Percentiles rank a stretch among this genome's conserved stretches.
These are phyloP conservation scores for Caenorhabditis doughertyi DNA, from an alignment of 2,888 invertebrate species.

Conservation along the genomic window DNA sequence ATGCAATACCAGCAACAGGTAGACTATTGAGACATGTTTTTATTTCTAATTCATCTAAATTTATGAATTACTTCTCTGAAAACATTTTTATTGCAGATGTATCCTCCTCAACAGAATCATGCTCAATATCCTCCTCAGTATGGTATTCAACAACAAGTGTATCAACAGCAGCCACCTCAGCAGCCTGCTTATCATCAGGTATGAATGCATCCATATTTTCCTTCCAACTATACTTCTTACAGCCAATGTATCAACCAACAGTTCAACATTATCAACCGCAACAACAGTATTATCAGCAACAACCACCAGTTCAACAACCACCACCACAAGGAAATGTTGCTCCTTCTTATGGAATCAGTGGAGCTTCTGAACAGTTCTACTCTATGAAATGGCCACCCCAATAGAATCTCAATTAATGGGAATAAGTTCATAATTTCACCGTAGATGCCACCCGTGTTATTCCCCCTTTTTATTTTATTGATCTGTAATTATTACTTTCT, in stretches of 20 bases:
- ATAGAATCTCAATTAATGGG: too few relatives aligned
- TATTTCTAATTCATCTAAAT: too few relatives aligned
- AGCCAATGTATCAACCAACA: background rate
- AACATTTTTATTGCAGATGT: background rate
- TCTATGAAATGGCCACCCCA: constrained; percentile 15
- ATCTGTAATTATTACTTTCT: too few relatives aligned
- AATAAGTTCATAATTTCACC: too few relatives aligned
- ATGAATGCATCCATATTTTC: background rate
- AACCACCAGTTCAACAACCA: background rate
- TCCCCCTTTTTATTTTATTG: too few relatives aligned
- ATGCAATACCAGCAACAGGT: constrained; percentile 9
- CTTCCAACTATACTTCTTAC: background rate
- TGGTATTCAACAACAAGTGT: constrained; percentile 18
- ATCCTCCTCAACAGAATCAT: background rate
- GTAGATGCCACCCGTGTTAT: too few relatives aligned
- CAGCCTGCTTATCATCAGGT: constrained; percentile 6
- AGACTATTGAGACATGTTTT: too few relatives aligned
- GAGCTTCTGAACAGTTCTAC: background rate
- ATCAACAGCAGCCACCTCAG: constrained; percentile 9
- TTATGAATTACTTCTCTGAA: too few relatives aligned
- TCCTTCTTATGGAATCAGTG: background rate
- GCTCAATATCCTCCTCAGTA: constrained; percentile 9
- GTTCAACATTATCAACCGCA: background rate
- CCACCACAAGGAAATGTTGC: constrained; percentile 4
- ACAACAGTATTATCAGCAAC: constrained; percentile 12